Base-by-base conservation (phyloP, 35 echinoderm and acorn worm genomes). In the Anneissia japonica region DNA sequence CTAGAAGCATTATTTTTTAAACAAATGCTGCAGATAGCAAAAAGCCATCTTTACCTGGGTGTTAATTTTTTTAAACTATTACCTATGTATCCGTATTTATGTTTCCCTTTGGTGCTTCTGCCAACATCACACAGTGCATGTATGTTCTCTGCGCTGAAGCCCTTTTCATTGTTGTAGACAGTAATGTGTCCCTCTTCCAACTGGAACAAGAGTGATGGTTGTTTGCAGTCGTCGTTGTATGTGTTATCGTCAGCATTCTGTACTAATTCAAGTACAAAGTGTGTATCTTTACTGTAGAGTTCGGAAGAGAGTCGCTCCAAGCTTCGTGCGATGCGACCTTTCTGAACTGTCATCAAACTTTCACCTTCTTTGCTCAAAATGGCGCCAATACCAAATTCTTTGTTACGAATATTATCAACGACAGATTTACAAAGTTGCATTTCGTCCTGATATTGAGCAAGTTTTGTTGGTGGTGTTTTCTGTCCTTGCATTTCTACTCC, bases 41-140 rank as follows among this genome's bases (percentile, higher is more conserved):
- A n/a, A n/a, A n/a, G n/a, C n/a, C n/a, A n/a, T n/a, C n/a, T n/a
- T n/a, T n/a, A n/a, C n/a, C n/a, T n/a, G n/a, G n/a, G n/a, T n/a
- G n/a, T n/a, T n/a, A n/a, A n/a, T n/a, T n/a, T n/a, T n/a, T n/a
- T n/a, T n/a, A n/a, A 46, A 41, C 0, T 31, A 9, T 79, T 88
- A 90, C 88, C 88, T 32, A 90, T 90, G 74, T 90, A 90, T 46
- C 88, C 88, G 34, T 83, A 46, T 36, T 90, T 90, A 37, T 90
- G 88, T 64, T 90, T 90, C 45, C 88, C 88, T 72, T 90, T 90
- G 35, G 88, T 90, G 36, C 88, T 90, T 36, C 56, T 90, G 23
- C 88, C 88, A 23, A 90, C 88, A 90, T 90, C 88, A 84, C 88
- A 90, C 73, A 90, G 32, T 31, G 88, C 88, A 1, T 82, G 81